A percentile compares a stretch with the other conserved stretches of the same genome.
These are phyloP conservation scores for Vanessa cardui DNA, from an alignment of 2,888 invertebrate genomes.

Conservation along the genomic window DNA sequence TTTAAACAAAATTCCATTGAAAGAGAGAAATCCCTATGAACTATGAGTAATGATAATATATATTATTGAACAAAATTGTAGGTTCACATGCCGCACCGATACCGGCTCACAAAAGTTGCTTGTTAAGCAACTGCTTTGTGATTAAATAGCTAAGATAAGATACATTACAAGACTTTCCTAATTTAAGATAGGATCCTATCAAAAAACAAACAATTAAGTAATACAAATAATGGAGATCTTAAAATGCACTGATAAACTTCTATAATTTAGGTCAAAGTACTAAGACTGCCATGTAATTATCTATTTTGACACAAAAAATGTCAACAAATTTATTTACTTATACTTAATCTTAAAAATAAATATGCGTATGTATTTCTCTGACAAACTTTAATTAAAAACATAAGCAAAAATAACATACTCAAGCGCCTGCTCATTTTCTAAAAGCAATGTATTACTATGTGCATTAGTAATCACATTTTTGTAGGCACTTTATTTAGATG, in stretches of 20 bases:
- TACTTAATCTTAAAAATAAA: too few relatives aligned
- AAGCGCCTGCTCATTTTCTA: conserved; percentile 12
- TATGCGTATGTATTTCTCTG: neutral
- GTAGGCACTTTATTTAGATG: neutral
- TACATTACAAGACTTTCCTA: neutral
- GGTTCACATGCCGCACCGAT: neutral
- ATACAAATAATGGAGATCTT: neutral
- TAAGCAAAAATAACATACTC: neutral
- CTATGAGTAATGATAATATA: too few relatives aligned
- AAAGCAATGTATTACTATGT: neutral
- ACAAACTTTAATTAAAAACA: neutral
- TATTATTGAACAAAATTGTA: too few relatives aligned
- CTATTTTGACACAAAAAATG: neutral
- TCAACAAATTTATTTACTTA: too few relatives aligned
- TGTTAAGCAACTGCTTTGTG: conserved; percentile 4
- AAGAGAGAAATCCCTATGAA: too few relatives aligned
- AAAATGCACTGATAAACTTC: neutral
- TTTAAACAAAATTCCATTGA: too few relatives aligned
- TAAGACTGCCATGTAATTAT: neutral
- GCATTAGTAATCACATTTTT: neutral
- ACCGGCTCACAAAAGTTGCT: neutral
- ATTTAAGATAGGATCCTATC: conserved; percentile 8
- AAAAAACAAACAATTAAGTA: conserved; percentile 11
- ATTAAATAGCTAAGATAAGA: conserved; percentile 9
- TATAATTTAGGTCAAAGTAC: neutral